Evolutionary conservation across 2,113 vertebrate species (phyloP), one percentile per base, ranked within the genome.

Genomic region (Embiotoca jacksoni): DNA sequence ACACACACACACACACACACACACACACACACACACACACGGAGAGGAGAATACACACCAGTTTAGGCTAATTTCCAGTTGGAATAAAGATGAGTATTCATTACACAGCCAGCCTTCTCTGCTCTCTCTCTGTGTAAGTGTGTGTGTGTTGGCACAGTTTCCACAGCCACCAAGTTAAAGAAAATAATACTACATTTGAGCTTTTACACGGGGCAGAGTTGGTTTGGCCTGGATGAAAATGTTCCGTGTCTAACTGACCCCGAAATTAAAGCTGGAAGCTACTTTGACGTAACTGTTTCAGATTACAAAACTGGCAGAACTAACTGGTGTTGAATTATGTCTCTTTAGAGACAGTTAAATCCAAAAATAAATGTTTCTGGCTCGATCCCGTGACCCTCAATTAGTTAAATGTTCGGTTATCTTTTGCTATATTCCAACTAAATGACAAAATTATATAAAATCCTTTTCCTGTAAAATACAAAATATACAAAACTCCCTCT

Each of bases 241-340:
- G 82, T 89, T 93, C 85, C 80, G 1, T 64, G 60, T 87, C 80
- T 68, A 71, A 74, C 56, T 86, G 83, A 91, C 79, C 81, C 44
- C 14, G 16, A 87, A 69, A 82, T 55, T 71, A 73, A 75, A 80
- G 30, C 56, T 67, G 36, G 61, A 82, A 58, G 74, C 71, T 49
- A 53, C 56, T 81, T 79, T 90, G 72, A 89, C 66, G 13, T 69
- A 74, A 82, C 69, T 30, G 63, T 81, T 70, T 77, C 75, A 39
- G 52, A 80, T 77, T 59, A 55, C 74, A 75, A 62, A 84, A 80
- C 31, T 57, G 63, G 53, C 57, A 55, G 35, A 73, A 23, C 39
- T 47, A 57, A 35, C 63, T 67, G 55, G 16, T 8, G 7, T 52
- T 63, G 31, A 66, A 71, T 72, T 59, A 31, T 23, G 16, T 5